Percentiles rank a stretch among this genome's conserved stretches.
These are phyloP conservation scores for Cabera pusaria DNA, from an alignment of 2,888 invertebrate species.

Conservation along the genomic window DNA sequence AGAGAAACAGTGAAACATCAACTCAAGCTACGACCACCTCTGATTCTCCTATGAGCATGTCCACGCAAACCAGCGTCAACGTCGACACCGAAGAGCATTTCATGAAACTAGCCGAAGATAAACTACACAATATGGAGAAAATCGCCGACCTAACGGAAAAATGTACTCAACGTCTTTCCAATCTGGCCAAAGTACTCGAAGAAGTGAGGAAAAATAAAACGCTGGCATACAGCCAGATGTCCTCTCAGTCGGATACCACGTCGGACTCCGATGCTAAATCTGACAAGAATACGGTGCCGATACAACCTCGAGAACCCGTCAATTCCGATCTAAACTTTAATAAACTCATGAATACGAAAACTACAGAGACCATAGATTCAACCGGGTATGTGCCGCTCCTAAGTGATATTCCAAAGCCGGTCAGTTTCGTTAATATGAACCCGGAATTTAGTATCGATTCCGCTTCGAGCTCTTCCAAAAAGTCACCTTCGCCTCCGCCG, in stretches of 20 bases:
- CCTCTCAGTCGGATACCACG: slow-evolving; percentile 58
- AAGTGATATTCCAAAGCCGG: slow-evolving; percentile 62
- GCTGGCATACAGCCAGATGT: slow-evolving; percentile 63
- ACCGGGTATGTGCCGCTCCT: slow-evolving; percentile 52
- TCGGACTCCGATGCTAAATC: slow-evolving; percentile 61
- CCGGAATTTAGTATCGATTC: slow-evolving; percentile 19
- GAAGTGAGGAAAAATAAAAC: slow-evolving; percentile 76
- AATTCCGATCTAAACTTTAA: slow-evolving; percentile 22
- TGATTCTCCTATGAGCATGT: slow-evolving; percentile 46
- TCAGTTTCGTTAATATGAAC: slow-evolving; percentile 33
- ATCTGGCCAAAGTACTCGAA: slow-evolving; percentile 72
- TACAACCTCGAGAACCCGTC: slow-evolving; percentile 19
- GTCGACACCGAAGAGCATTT: slow-evolving; percentile 57
- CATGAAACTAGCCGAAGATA: slow-evolving; percentile 67
- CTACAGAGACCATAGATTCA: no score
- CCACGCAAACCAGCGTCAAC: slow-evolving; percentile 62
- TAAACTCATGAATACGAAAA: no score
- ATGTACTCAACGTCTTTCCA: slow-evolving; percentile 72
- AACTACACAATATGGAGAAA: slow-evolving; percentile 77
- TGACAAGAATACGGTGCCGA: slow-evolving; percentile 40
- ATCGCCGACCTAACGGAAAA: slow-evolving; percentile 75
- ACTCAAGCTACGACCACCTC: slow-evolving; percentile 32
- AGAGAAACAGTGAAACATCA: slow-evolving; percentile 13
- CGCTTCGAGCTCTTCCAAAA: slow-evolving; percentile 21
- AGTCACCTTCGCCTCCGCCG: slow-evolving; percentile 26